Base-by-base conservation (phyloP, 2,113 vertebrate genomes). In the Poeciliopsis prolifica region DNA sequence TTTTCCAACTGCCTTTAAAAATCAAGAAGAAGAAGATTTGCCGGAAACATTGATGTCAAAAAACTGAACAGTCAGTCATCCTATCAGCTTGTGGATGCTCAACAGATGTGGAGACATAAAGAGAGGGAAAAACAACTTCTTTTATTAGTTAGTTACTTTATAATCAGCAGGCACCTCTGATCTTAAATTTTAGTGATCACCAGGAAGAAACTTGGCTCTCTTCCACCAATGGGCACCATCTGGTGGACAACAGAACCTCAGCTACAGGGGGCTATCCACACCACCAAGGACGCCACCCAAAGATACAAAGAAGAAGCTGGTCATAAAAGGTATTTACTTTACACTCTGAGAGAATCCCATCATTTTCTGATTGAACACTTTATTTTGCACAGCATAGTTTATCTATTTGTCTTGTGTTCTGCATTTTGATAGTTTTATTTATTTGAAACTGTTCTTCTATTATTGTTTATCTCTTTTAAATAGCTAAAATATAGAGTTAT, bases 111-210 rank as follows among this genome's bases (percentile, higher is more conserved):
- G 86, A 61, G 77, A 84, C 83, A 93, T 95, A 95, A 96, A 95
- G 93, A 95, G 95, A 95, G 95, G 91, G 40, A 42, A 42, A 42
- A 42, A 40, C 37, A 4, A 86, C 87, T 88, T 95, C 94, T 96
- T 96, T 96, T 96, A 97, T 97, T 95, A 96, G 94, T 91, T 93
- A 94, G 88, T 95, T 95, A 94, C 93, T 95, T 95, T 92, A 95
- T 91, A 93, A 93, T 88, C 72, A 31, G 89, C 90, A 90, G 87
- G 30, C 65, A 85, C 77, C 71, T 91, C 85, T 90, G 90, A 86
- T 87, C 91, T 95, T 94, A 94, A 93, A 89, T 95, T 95, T 94
- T 94, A 91, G 87, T 90, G 94, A 91, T 87, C 92, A 84, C 82
- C 72, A 91, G 90, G 89, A 91, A 88, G 87, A 89, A 81, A 86